Base-by-base conservation (phyloP, 2,888 invertebrate species). In the Heliconius charithonia region DNA sequence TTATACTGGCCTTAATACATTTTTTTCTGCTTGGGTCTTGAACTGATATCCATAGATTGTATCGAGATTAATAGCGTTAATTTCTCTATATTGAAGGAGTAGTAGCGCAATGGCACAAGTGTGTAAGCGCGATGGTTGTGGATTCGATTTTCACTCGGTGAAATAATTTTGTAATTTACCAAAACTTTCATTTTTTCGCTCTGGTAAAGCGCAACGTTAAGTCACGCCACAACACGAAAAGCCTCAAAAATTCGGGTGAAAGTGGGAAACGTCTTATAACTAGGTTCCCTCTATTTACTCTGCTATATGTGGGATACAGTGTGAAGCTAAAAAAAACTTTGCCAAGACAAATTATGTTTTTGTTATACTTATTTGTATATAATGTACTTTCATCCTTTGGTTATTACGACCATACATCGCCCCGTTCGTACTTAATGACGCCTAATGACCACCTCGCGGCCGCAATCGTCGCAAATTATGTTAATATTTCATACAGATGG, bases 391-490 rank as follows among this genome's bases (percentile, higher is more conserved):
- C 59, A 72, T 59, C 29, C 71, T 72, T 7, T 59, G 22, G 3
- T 32, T 56, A 71, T 71, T 59, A 72, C 56, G 16, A 22, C 25
- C 19, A 73, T 63, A 73, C 73, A 41, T 62, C 37, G n/a, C 56
- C 9, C 73, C 56, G 51, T 51, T 32, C 10, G 63, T 25, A 73
- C 73, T 41, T 41, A 73, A 73, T 27, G 73, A 63, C 41, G 41
- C 27, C 62, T 73, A 73, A 73, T 73, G 73, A 73, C 62, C 62
- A 37, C 73, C 62, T 59, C 41, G 37, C 37, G 59, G 73, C 62
- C 41, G 63, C 62, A 73, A 63, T 73, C 73, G 63, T 73, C 37
- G 12, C 41, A 27, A 73, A 63, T 73, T 73, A 73, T 73, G 73
- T 73, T 59, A 73, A 73, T 73, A 73, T 73, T 73, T 41, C 62